Evolutionary conservation across 2,113 vertebrate species (phyloP).

Genomic region (Xiphias gladius): DNA sequence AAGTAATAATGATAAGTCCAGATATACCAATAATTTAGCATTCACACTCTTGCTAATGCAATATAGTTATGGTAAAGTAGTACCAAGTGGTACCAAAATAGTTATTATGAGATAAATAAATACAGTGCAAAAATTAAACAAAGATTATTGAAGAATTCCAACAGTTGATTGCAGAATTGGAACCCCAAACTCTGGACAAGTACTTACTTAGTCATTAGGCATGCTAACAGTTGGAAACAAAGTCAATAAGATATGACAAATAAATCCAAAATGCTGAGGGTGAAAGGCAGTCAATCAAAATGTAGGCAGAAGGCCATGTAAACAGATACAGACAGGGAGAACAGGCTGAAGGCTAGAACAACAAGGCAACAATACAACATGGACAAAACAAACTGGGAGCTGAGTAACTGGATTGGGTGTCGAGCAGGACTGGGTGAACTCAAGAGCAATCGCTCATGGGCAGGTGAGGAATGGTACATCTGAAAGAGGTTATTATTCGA

Average conservation of each 20-base stretch:
- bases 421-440: background rate
- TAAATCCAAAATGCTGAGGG: background rate
- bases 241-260: conserved; percentile 30
- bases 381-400: background rate
- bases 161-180: background rate
- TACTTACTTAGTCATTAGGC: background rate
- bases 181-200: background rate
- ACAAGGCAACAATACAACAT: background rate
- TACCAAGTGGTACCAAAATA: too few species aligned
- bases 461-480: conserved; percentile 2
- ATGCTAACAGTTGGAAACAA: conserved; percentile 20
- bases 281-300: conserved; percentile 29
- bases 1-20: too few species aligned
- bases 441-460: background rate
- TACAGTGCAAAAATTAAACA: background rate
- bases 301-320: conserved; percentile 25
- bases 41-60: too few species aligned
- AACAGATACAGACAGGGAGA: conserved; percentile 25
- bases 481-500: conserved; percentile 6
- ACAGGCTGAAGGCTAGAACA: conserved; percentile 15
- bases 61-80: too few species aligned
- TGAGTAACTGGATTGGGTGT: conserved; percentile 1
- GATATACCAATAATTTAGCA: too few species aligned
- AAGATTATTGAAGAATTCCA: background rate
- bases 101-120: too few species aligned